Evolutionary conservation across 2,113 vertebrate genomes (phyloP), one percentile per base, ranked within the genome.

Genomic region (Brienomyrus brachyistius): DNA sequence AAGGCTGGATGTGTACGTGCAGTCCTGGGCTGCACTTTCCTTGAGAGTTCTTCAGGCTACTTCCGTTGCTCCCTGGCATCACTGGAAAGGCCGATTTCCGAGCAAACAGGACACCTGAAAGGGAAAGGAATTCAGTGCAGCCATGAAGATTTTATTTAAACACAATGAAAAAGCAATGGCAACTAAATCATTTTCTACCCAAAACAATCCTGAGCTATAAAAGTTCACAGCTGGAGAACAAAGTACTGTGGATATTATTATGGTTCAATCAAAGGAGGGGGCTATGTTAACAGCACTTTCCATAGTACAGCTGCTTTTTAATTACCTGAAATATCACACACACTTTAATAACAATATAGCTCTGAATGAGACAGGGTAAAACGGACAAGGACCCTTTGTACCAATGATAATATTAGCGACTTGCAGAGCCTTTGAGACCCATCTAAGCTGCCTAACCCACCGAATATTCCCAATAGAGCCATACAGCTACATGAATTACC

Each of bases 31-130:
- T 97, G 11, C 23, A 91, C 91, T 91, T 96, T 90, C 93, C 95
- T 93, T 97, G 97, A 93, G 94, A 91, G 90, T 70, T 90, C 90
- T 90, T 92, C 90, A 90, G 94, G 74, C 90, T 90, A 59, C 92
- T 91, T n/a, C 91, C 89, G 52, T 95, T 95, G 1, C 84, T 89
- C 62, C 92, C 93, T 2, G 92, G 88, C 90, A 95, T 93, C n/a
- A 92, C 94, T 2, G 96, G 88, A 6, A 94, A 92, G 23, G 94
- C 91, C n/a, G 97, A 96, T 90, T 96, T 96, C 9, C 96, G 96
- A 48, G 98, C 97, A 0, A 98, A 98, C 86, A 99, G 96, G 90
- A 98, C 92, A 0, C 97, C 97, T 98, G 93, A 10, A 83, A 59
- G 90, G 47, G 62, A 88, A 6, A 43, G 19, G 87, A 86, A 84